Evolutionary conservation across 2,888 invertebrate species (phyloP).

Genomic region (Lepidocyrtoides sp.): DNA sequence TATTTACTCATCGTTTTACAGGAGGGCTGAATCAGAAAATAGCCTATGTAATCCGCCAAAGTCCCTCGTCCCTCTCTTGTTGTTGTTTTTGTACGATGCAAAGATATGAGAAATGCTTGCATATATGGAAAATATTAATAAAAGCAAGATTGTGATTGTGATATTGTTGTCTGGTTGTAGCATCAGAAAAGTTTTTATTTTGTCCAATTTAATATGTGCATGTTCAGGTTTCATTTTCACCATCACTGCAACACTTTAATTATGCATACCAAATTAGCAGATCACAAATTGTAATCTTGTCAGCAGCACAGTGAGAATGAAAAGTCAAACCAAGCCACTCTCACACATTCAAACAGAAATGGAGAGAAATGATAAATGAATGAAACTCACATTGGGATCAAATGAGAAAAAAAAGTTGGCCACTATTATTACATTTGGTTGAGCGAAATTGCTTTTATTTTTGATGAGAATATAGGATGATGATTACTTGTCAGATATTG

Average conservation of each 20-base stretch:
- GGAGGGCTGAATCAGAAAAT: background rate
- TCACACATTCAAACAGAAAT: background rate
- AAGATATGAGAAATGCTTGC: background rate
- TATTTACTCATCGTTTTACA: background rate
- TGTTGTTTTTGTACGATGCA: background rate
- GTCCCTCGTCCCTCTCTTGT: background rate
- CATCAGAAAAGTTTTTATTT: too few species aligned
- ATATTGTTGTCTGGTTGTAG: too few species aligned
- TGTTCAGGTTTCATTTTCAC: too few species aligned
- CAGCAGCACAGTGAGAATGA: constrained; percentile 19
- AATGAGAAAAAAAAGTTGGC: background rate
- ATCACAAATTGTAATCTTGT: constrained; percentile 73
- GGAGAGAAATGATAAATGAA: background rate
- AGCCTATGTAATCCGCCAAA: background rate
- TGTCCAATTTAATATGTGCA: too few species aligned
- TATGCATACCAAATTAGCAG: constrained; percentile 76
- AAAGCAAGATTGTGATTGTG: background rate
- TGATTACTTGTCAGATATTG: background rate
- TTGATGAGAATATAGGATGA: too few species aligned
- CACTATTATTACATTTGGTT: background rate
- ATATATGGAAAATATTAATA: constrained; percentile 21
- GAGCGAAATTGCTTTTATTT: background rate
- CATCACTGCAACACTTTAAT: constrained; percentile 64
- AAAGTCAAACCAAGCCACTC: constrained; percentile 9
- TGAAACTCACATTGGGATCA: constrained; percentile 53